Conservation (phyloP, 2,797 vertebrate genomes). For the Garrulus glandarius region DNA sequence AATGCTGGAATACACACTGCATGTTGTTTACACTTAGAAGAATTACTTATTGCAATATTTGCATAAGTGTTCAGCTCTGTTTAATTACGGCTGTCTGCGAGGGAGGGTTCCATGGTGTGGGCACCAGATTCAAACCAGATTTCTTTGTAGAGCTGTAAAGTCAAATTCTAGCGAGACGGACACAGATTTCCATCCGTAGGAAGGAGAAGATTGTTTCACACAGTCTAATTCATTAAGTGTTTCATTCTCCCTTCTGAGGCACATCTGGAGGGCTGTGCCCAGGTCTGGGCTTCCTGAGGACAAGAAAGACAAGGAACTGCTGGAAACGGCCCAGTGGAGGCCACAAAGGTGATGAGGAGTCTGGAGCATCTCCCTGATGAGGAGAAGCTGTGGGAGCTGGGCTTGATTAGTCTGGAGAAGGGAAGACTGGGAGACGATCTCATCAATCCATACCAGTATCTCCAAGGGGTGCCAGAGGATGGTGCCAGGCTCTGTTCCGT, state of each 20-base stretch:
- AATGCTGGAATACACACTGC: not conserved
- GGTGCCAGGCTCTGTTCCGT: not conserved
- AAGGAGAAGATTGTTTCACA: not conserved
- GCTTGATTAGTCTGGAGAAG: not conserved
- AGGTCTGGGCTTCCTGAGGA: not conserved
- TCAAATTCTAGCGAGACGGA: not conserved
- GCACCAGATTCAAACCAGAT: not conserved
- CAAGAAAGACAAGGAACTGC: not conserved
- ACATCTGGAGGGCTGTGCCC: not conserved
- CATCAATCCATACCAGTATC: not conserved
- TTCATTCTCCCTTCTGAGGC: not conserved
- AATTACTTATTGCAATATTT: slow-evolving; percentile 39
- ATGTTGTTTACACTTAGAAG: not conserved
- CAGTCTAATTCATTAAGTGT: not conserved
- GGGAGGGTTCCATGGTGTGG: not conserved
- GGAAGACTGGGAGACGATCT: no score
- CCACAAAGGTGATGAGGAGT: fast-evolving
- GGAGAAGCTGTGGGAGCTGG: not conserved
- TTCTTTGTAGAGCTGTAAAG: not conserved
- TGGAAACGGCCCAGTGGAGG: not conserved
- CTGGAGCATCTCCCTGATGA: not conserved
- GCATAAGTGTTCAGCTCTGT: not conserved
- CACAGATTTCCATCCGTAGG: not conserved
- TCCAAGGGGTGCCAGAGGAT: not conserved
- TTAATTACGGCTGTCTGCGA: slow-evolving; percentile 25